These are phyloP conservation scores for Pseudomyrmex cubaensis DNA, from an alignment of 1,140 invertebrate genomes.

Conservation along the genomic window DNA sequence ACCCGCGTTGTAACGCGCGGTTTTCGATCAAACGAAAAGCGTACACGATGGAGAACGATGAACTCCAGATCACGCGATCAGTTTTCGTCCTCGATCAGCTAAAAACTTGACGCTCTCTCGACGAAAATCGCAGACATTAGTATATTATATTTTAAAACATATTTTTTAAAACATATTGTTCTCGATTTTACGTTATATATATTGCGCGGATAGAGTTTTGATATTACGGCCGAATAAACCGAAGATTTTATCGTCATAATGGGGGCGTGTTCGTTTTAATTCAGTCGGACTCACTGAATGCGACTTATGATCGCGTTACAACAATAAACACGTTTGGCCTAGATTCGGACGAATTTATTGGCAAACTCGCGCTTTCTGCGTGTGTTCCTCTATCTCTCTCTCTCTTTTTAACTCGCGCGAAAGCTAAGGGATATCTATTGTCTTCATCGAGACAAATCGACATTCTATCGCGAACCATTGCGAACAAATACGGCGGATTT, in stretches of 20 bases:
- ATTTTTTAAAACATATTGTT: too few relatives aligned
- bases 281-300: conserved; percentile 45
- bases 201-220: conserved; percentile 4
- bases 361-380: conserved; percentile 60
- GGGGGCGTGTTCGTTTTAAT: conserved; percentile 19
- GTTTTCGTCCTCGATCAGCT: neutral
- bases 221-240: neutral
- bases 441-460: conserved; percentile 55
- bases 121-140: too few relatives aligned
- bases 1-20: conserved; percentile 29
- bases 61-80: neutral
- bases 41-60: neutral
- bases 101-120: too few relatives aligned
- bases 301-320: conserved; percentile 63
- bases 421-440: conserved; percentile 63
- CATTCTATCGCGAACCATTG: conserved; percentile 41
- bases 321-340: conserved; percentile 69
- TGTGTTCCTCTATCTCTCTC: neutral
- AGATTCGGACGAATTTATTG: conserved; percentile 69
- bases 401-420: conserved; percentile 7
- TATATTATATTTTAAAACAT: too few relatives aligned
- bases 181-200: neutral
- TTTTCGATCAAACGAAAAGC: conserved; percentile 11
- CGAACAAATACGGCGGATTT: conserved; percentile 16
- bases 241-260: conserved; percentile 47